phyloP scores from a whole-genome alignment of 2,113 vertebrate genomes.

The Sisor rabdophorus region DNA sequence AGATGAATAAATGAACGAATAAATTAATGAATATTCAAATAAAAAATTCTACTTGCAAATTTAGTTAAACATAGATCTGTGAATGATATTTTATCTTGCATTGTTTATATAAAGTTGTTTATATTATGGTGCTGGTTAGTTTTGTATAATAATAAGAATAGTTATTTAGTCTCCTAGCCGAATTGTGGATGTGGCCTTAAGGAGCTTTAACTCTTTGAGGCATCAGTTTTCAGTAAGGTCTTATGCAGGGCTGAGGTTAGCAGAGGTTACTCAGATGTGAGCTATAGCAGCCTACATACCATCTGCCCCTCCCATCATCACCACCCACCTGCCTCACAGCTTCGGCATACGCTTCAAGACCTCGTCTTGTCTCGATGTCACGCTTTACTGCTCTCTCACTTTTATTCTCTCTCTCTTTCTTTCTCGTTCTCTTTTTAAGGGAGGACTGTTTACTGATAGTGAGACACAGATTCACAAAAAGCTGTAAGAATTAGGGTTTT shows the following conservation, averaged over 20 bases:
- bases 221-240: neutral
- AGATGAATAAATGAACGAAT: no score
- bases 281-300: constrained; percentile 33
- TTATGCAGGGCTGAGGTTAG: constrained; percentile 31
- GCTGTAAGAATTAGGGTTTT: constrained; percentile 18
- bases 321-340: constrained; percentile 22
- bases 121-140: neutral
- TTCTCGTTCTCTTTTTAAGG: constrained; percentile 2
- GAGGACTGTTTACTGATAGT: constrained; percentile 27
- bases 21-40: no score
- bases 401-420: neutral
- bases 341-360: constrained; percentile 12
- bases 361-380: constrained; percentile 19
- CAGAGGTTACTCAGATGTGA: constrained; percentile 37
- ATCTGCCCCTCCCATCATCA: constrained; percentile 28
- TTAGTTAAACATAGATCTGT: neutral
- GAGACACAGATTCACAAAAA: constrained; percentile 8
- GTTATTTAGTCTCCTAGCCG: neutral
- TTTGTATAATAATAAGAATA: neutral
- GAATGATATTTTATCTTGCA: neutral
- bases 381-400: constrained; percentile 8
- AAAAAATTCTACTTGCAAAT: no score
- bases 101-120: neutral
- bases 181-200: no score
- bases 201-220: constrained; percentile 1